Base-by-base conservation (phyloP, 2,888 invertebrate genomes). In the Vesta saturnalis region DNA sequence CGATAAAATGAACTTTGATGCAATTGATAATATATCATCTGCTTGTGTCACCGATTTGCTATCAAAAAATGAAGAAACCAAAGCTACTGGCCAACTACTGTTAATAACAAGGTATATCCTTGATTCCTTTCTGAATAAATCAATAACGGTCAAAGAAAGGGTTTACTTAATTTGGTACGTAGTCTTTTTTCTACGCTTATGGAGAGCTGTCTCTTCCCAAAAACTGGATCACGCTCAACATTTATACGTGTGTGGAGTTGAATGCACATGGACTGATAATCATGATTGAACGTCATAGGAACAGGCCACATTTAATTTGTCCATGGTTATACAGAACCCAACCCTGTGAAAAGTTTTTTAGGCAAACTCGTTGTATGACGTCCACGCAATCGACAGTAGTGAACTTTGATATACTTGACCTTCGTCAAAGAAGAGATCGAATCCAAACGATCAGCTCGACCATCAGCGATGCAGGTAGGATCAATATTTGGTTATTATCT, bases 1-100 rank as follows among this genome's bases (percentile, higher is more conserved):
- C 0, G 70, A 67, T 23, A 67, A 70, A 35, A 70, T 67, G 70
- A 70, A 70, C 14, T 70, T 67, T 35, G 49, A 60, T 6, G 63
- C 67, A 14, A 58, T 63, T 1, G 56, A 67, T n/a, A 60, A 67
- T 19, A n/a, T 70, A 16, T 43, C 47, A 21, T 8, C 54, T 19
- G 4, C 8, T 16, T 14, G 23, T 22, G 59, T 61, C 4, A 57
- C 16, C 6, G 21, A 62, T 47, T n/a, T 70, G 12, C 39, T 66
- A 4, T 10, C 39, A n/a, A 35, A 55, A 1, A 59, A 60, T 14
- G 14, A 47, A 0, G 49, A 58, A 3, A 54, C 49, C 6, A 22
- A 58, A 12, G 59, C 23, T 14, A 69, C 62, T 6, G 22, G 22
- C 8, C 43, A 54, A 21, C 54, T 35, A 12, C 47, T 69, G n/a